Base-by-base conservation (phyloP, 2,888 invertebrate species). In the Drosophila trichaetosa region DNA sequence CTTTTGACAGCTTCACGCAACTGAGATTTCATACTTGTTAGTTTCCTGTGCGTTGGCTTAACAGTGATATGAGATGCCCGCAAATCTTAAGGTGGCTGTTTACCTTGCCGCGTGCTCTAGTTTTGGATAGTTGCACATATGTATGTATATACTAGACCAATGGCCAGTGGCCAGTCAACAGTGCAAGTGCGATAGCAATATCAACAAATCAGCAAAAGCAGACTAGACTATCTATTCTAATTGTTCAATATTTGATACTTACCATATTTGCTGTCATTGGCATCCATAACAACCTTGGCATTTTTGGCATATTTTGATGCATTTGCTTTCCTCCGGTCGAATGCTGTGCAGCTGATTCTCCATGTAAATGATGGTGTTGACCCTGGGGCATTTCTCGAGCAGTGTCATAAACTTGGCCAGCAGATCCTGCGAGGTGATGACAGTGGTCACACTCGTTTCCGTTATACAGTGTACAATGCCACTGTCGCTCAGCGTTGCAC, bases 401-500 rank as follows among this genome's bases (percentile, higher is more conserved):
- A 98, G 95, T 79, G 95, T 95, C 93, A 95, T 96, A 93, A 99
- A 97, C 94, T 99, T 99, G 54, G 97, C 96, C 93, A 99, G 94
- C 66, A 99, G 94, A 72, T 98, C 98, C 93, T 97, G 96, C 34
- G 97, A 96, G 24, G 99, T 99, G 91, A 99, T 97, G 49, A 99
- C 97, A 10, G 97, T 96, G 56, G 96, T 96, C 0, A 98, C 98
- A 92, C 98, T 98, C 0, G 99, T 98, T 94, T 99, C 99, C 92
- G 98, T 98, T 91, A 99, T 97, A 82, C 99, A 99, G 93, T 99
- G 99, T 10, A 97, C 96, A 75, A 99, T 97, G 2, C 98, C 99
- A 10, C 99, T 99, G 91, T 99, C 98, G 38, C 99, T 98, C 18
- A 99, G 94, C 0, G 99, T 99, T 4, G 99, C 97, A 93, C 99